Conservation (phyloP, 2,113 vertebrate genomes). For the Tyrannus savana region DNA sequence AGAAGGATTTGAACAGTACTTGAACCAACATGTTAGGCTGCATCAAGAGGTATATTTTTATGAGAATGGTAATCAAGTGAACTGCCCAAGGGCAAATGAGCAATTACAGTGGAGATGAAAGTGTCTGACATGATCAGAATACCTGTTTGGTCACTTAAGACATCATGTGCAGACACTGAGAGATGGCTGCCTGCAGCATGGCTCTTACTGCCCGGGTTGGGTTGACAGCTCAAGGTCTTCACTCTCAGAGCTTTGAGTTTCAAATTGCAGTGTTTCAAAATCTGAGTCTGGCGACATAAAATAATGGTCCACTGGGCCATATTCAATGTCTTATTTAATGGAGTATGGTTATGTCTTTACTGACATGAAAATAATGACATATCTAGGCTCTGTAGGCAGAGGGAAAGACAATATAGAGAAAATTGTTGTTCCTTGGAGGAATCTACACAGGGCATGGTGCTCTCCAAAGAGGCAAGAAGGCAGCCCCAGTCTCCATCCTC, state of each 20-base stretch:
- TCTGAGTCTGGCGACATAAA: background rate
- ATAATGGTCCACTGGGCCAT: background rate
- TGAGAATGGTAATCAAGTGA: constrained; percentile 42
- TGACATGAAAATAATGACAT: background rate
- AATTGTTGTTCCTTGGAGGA: background rate
- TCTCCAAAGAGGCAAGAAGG: background rate
- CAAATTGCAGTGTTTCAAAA: background rate
- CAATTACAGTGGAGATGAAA: constrained; percentile 39
- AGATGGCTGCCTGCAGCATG: background rate
- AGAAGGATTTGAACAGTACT: constrained; percentile 10
- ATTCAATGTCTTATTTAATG: background rate
- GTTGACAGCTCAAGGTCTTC: background rate
- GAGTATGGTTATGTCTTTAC: background rate
- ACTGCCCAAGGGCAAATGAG: background rate
- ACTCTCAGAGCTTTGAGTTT: background rate
- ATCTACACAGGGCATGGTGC: background rate
- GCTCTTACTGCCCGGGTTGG: background rate
- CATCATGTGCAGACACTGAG: background rate
- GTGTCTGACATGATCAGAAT: constrained; percentile 30
- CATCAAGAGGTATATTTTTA: constrained; percentile 20
- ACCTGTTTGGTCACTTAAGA: constrained; percentile 31
- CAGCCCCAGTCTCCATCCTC: background rate
- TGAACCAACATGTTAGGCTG: constrained; percentile 30
- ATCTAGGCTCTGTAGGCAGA: background rate
- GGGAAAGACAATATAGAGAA: background rate